phyloP scores from a whole-genome alignment of 1,140 invertebrate genomes.

The Gryllus bimaculatus region DNA sequence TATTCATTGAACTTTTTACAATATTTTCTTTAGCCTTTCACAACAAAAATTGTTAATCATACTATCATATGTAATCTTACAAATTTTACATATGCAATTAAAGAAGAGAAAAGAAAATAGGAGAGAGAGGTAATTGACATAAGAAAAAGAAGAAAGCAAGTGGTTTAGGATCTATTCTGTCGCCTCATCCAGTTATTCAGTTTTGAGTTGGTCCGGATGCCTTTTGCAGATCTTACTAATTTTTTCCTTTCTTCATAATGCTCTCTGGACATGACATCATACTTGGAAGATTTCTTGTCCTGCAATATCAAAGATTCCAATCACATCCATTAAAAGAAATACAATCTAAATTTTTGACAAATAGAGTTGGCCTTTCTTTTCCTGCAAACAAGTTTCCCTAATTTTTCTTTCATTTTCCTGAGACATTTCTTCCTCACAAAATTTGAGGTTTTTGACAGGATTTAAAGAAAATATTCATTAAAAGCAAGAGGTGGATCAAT shows the following conservation, averaged over 20 bases:
- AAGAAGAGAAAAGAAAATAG: no score
- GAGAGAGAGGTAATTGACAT: background rate
- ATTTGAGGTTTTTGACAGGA: no score
- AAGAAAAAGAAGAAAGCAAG: background rate
- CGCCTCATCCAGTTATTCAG: background rate
- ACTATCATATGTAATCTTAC: background rate
- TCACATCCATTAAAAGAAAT: background rate
- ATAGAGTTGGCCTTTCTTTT: background rate
- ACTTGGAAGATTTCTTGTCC: background rate
- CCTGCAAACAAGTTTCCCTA: background rate
- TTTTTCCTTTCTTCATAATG: conserved; percentile 15
- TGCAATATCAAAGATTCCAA: background rate
- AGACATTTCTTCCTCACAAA: background rate
- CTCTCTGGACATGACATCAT: background rate
- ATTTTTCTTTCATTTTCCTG: background rate
- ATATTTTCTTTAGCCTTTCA: no score
- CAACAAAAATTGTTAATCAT: no score
- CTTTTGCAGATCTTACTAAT: conserved; percentile 12
- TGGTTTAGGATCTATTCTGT: background rate
- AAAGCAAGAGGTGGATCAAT: no score
- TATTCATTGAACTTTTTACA: no score
- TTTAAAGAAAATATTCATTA: no score
- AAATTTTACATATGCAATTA: background rate
- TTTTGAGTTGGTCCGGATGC: background rate
- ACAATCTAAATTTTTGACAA: background rate